phyloP scores from a whole-genome alignment of 2,888 invertebrate genomes.

The Incurvaria masculella region DNA sequence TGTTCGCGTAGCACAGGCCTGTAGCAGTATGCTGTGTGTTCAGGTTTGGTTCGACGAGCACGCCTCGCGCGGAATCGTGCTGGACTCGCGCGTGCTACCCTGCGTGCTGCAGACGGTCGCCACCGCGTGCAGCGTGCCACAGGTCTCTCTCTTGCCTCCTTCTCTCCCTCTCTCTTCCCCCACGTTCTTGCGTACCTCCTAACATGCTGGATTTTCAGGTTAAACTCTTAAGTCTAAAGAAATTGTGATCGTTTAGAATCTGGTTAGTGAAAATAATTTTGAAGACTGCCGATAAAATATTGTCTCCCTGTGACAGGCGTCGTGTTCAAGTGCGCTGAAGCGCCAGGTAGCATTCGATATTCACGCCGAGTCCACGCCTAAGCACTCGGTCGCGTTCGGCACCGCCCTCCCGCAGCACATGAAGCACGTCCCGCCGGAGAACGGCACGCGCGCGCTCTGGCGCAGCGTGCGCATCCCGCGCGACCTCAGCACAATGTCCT shows the following conservation, averaged over 20 bases:
- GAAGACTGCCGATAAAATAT: too few relatives aligned
- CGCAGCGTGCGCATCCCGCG: conserved; percentile 52
- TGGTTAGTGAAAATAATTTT: too few relatives aligned
- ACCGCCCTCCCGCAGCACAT: conserved; percentile 45
- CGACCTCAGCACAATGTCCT: conserved; percentile 58
- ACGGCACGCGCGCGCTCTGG: conserved; percentile 54
- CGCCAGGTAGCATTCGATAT: conserved; percentile 48
- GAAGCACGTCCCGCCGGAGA: conserved; percentile 51
- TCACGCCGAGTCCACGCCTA: conserved; percentile 42
- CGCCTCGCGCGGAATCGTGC: conserved; percentile 37
- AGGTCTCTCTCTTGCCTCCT: conserved; percentile 28
- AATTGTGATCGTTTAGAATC: too few relatives aligned
- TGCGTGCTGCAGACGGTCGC: conserved; percentile 42
- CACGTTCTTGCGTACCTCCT: too few relatives aligned
- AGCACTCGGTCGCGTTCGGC: conserved; percentile 50
- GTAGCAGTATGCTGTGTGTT: conserved; percentile 8
- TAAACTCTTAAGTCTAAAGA: too few relatives aligned
- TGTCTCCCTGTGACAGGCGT: too few relatives aligned
- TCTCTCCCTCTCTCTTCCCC: too few relatives aligned
- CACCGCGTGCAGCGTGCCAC: conserved; percentile 26
- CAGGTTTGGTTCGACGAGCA: conserved; percentile 52
- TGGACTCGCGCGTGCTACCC: conserved; percentile 40
- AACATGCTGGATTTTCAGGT: too few relatives aligned
- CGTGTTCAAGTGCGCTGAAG: conserved; percentile 46
- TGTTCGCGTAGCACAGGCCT: too few relatives aligned